These are phyloP conservation scores for Eutolmus rufibarbis DNA, from an alignment of 2,888 invertebrate species.

Conservation along the genomic window DNA sequence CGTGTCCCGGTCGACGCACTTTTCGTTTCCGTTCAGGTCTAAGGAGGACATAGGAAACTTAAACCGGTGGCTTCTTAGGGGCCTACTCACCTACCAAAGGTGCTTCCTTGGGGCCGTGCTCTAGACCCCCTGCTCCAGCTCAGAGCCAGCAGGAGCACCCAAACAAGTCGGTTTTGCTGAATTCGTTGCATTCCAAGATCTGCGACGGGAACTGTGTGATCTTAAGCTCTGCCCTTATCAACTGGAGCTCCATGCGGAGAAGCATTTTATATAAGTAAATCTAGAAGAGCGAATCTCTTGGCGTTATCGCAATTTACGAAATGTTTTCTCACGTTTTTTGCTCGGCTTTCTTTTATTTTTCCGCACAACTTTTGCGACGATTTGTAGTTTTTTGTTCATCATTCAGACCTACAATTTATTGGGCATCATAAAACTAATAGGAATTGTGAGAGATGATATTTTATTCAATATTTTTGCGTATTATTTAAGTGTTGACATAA, in stretches of 20 bases:
- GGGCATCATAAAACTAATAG: background rate
- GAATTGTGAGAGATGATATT: background rate
- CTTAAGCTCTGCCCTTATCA: background rate
- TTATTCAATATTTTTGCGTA: background rate
- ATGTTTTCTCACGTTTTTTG: background rate
- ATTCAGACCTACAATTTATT: background rate
- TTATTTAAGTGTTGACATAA: background rate
- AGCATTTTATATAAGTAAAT: background rate
- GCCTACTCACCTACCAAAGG: background rate
- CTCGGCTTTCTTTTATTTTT: background rate
- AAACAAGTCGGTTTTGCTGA: background rate
- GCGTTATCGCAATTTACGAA: background rate
- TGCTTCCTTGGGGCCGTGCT: background rate
- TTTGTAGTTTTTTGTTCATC: background rate
- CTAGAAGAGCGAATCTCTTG: background rate
- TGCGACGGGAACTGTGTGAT: background rate
- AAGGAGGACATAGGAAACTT: background rate
- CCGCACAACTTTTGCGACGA: background rate
- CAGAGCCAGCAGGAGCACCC: background rate
- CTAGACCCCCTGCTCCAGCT: background rate
- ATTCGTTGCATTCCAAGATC: background rate
- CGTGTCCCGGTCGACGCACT: slow-evolving; percentile 55
- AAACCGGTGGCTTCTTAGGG: background rate
- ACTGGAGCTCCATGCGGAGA: background rate
- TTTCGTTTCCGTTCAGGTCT: slow-evolving; percentile 22